Percentiles rank a stretch among this genome's conserved stretches.
These are phyloP conservation scores for Agrotis clavis DNA, from an alignment of 2,888 invertebrate species.

Conservation along the genomic window DNA sequence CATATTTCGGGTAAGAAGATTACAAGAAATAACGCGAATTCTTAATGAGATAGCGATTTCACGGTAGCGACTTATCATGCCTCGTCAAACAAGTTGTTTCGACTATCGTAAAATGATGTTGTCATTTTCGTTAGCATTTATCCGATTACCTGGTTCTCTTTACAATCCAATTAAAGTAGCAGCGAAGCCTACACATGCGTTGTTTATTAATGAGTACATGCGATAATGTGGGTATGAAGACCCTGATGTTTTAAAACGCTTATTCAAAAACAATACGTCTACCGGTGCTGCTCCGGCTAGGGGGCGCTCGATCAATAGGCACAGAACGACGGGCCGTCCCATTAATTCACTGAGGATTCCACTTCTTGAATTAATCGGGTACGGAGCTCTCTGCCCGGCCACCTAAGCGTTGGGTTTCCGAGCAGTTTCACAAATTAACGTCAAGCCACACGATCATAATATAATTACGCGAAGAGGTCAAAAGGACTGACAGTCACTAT, in stretches of 20 bases:
- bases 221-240: slow-evolving; percentile 28
- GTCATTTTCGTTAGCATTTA: slow-evolving; percentile 25
- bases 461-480: slow-evolving; percentile 74
- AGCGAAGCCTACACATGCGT: slow-evolving; percentile 15
- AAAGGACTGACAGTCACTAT: slow-evolving; percentile 64
- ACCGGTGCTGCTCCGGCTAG: slow-evolving; percentile 59
- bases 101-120: slow-evolving; percentile 25
- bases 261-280: slow-evolving; percentile 60
- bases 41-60: slow-evolving; percentile 37
- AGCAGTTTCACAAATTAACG: slow-evolving; percentile 88
- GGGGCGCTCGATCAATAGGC: slow-evolving; percentile 80
- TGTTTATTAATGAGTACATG: slow-evolving; percentile 8
- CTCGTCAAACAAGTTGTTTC: slow-evolving; percentile 30
- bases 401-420: slow-evolving; percentile 84
- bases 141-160: slow-evolving; percentile 25
- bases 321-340: slow-evolving; percentile 75
- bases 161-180: slow-evolving; percentile 29
- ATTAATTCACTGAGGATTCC: slow-evolving; percentile 83
- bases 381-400: slow-evolving; percentile 75
- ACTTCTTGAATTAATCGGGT: slow-evolving; percentile 87
- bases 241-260: slow-evolving; percentile 52
- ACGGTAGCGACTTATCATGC: slow-evolving; percentile 33
- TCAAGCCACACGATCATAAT: slow-evolving; percentile 80
- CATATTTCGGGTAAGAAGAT: slow-evolving; percentile 47
- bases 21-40: slow-evolving; percentile 38